phyloP scores from a whole-genome alignment of 2,888 invertebrate genomes.

The Pteria penguin region DNA sequence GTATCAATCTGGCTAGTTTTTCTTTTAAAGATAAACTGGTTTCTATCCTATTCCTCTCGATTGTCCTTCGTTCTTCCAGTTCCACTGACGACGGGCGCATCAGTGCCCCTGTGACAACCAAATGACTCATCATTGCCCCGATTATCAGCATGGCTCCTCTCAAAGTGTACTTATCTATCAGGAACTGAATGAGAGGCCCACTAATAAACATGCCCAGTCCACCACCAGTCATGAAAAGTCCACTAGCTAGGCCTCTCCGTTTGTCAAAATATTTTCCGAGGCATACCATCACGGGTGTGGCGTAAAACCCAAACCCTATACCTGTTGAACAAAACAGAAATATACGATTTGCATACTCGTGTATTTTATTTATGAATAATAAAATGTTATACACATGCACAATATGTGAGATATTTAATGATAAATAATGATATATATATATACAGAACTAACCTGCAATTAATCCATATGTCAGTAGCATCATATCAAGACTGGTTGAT shows the following conservation, averaged over 20 bases:
- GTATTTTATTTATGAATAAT: too few relatives aligned
- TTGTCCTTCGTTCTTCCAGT: slow-evolving; percentile 14
- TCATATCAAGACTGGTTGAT: not conserved
- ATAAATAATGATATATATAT: too few relatives aligned
- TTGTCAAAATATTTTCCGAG: slow-evolving; percentile 36
- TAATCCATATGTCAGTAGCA: not conserved
- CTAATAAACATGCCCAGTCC: slow-evolving; percentile 42
- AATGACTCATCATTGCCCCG: slow-evolving; percentile 25
- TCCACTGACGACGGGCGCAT: slow-evolving; percentile 42
- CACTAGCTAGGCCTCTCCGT: slow-evolving; percentile 27
- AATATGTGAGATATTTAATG: too few relatives aligned
- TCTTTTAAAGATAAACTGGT: not conserved
- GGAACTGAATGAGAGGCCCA: slow-evolving; percentile 34
- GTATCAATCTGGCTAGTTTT: not conserved
- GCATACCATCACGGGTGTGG: slow-evolving; percentile 20
- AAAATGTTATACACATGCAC: too few relatives aligned
- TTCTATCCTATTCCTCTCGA: not conserved
- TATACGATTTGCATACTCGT: too few relatives aligned
- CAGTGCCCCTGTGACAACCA: slow-evolving; percentile 21
- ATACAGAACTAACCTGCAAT: not conserved
- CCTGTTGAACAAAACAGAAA: too few relatives aligned
- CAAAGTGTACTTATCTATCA: slow-evolving; percentile 32
- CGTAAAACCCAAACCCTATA: slow-evolving; percentile 25
- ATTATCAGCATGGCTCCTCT: slow-evolving; percentile 38
- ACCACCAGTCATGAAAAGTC: slow-evolving; percentile 29